These are phyloP conservation scores for Entomyzon cyanotis DNA, from an alignment of 2,113 vertebrate species.

Conservation along the genomic window DNA sequence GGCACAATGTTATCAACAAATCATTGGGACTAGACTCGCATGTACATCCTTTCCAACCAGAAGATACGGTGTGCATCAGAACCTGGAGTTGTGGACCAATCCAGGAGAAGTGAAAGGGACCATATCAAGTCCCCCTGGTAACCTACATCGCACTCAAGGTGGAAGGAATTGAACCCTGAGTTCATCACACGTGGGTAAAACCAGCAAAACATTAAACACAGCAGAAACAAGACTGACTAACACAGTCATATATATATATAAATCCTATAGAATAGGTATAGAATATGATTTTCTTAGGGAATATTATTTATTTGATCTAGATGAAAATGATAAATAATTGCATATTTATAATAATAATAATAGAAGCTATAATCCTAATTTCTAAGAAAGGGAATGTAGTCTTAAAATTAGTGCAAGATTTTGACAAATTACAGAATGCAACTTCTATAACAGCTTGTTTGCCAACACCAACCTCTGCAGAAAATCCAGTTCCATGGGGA, in stretches of 20 bases:
- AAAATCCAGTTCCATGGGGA: too few species aligned
- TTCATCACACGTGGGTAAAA: background rate
- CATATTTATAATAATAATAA: background rate
- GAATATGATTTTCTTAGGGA: background rate
- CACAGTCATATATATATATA: background rate
- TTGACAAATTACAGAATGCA: too few species aligned
- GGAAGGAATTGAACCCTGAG: background rate
- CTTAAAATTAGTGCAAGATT: too few species aligned
- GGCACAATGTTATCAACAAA: background rate
- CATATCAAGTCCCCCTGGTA: background rate
- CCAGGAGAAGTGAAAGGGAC: background rate
- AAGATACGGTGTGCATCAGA: background rate
- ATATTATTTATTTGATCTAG: background rate
- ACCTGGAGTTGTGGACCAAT: background rate
- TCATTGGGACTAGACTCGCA: background rate
- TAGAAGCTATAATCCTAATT: background rate
- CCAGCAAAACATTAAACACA: background rate
- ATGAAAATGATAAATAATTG: background rate
- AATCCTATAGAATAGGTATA: background rate
- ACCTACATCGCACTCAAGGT: background rate
- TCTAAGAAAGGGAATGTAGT: background rate
- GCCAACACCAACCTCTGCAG: too few species aligned
- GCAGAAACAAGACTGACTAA: background rate
- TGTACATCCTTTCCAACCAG: background rate
- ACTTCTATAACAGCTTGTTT: too few species aligned